A percentile compares a stretch with the other conserved stretches of the same genome.
Evolutionary conservation across 2,113 vertebrate genomes (phyloP).

Genomic region (Leucoraja erinaceus): DNA sequence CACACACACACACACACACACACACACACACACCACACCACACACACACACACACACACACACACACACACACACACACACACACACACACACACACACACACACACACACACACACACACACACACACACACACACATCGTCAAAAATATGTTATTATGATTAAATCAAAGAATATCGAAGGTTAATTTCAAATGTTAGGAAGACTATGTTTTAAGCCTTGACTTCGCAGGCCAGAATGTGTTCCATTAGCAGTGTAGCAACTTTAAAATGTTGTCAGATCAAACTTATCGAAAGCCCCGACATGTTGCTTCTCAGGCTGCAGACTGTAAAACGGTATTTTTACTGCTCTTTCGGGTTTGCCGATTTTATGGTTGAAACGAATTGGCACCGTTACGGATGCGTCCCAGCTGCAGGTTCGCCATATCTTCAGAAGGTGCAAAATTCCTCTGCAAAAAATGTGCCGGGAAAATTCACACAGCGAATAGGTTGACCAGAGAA

Average conservation of each 20-base stretch:
- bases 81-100: no score
- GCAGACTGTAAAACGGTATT: neutral
- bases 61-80: no score
- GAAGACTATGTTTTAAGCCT: no score
- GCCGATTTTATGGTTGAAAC: slow-evolving; percentile 71
- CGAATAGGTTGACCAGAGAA: slow-evolving; percentile 40
- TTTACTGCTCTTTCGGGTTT: slow-evolving; percentile 39
- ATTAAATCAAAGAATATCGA: neutral
- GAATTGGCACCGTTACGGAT: slow-evolving; percentile 83
- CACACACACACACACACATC: neutral
- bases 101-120: no score
- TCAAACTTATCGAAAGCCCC: neutral
- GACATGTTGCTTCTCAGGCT: neutral
- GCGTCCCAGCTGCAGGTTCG: slow-evolving; percentile 75
- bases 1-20: no score
- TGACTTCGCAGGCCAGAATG: neutral
- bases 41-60: no score
- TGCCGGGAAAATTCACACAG: slow-evolving; percentile 65
- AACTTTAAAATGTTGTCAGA: neutral
- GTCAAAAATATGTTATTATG: no score
- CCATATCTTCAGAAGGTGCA: slow-evolving; percentile 64
- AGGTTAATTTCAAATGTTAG: neutral
- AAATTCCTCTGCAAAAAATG: slow-evolving; percentile 68
- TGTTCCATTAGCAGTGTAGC: neutral
- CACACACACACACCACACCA: no score